These are phyloP conservation scores for Puma concolor DNA, from an alignment of 2,113 vertebrate genomes.

Conservation along the genomic window DNA sequence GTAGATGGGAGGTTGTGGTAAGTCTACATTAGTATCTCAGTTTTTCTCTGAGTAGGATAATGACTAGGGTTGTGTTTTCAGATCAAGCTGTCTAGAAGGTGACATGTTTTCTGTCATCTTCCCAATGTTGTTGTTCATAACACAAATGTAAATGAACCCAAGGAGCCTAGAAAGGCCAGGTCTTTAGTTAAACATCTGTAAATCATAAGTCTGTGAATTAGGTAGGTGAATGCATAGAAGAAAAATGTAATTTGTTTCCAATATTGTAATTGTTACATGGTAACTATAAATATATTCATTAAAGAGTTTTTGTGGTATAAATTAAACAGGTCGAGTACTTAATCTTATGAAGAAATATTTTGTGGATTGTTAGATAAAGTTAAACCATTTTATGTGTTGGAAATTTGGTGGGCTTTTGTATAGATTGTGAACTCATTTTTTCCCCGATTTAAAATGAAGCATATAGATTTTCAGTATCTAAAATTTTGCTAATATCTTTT, in stretches of 20 bases:
- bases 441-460: background rate
- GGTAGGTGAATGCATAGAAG: background rate
- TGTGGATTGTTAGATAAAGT: background rate
- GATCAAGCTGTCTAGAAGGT: background rate
- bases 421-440: background rate
- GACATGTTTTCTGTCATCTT: background rate
- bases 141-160: background rate
- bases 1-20: fast-evolving
- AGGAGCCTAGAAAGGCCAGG: background rate
- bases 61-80: background rate
- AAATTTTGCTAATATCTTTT: background rate
- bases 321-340: background rate
- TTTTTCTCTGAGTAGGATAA: background rate
- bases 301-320: background rate
- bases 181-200: background rate
- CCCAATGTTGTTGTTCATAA: background rate
- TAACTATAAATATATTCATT: background rate
- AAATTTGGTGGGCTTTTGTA: background rate
- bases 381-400: background rate
- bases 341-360: background rate
- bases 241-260: background rate
- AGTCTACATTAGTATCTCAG: background rate
- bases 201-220: background rate
- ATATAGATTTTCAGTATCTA: background rate
- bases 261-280: background rate